Conservation (phyloP, 2,113 vertebrate genomes). For the Falco punctatus region DNA sequence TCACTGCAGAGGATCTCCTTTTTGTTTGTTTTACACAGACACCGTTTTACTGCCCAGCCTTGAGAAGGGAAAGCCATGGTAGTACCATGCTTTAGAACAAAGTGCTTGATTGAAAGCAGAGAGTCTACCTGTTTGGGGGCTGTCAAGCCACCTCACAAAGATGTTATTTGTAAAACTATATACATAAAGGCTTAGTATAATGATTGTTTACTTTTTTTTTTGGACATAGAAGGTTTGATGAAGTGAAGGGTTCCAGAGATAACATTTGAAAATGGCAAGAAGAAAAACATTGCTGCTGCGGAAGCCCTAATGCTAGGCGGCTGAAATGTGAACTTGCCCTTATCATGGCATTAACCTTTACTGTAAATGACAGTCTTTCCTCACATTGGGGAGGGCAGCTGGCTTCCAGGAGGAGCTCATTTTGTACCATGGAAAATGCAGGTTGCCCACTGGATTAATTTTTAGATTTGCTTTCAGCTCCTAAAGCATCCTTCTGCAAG, state of each 20-base stretch:
- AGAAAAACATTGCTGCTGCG: not conserved
- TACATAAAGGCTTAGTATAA: not conserved
- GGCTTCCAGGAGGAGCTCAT: not conserved
- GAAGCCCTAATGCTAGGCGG: not conserved
- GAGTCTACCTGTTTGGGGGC: not conserved
- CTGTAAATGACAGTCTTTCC: constrained; percentile 9
- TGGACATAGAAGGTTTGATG: not conserved
- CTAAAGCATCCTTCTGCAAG: not conserved
- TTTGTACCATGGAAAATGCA: not conserved
- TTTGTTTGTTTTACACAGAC: not conserved
- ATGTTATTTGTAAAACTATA: not conserved
- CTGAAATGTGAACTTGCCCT: constrained; percentile 31
- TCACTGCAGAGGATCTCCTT: not conserved
- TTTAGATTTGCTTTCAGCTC: not conserved
- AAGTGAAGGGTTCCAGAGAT: not conserved
- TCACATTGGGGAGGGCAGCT: not conserved
- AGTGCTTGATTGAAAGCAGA: not conserved
- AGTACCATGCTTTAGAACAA: not conserved
- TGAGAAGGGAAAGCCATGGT: not conserved
- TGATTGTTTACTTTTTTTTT: not conserved
- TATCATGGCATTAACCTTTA: constrained; percentile 10
- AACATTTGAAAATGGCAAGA: constrained; percentile 12
- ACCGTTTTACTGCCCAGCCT: not conserved
- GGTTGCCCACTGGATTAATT: not conserved
- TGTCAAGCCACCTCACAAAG: not conserved